Evolutionary conservation across 2,888 invertebrate genomes (phyloP).

Genomic region (Pristionchus entomophagus): DNA sequence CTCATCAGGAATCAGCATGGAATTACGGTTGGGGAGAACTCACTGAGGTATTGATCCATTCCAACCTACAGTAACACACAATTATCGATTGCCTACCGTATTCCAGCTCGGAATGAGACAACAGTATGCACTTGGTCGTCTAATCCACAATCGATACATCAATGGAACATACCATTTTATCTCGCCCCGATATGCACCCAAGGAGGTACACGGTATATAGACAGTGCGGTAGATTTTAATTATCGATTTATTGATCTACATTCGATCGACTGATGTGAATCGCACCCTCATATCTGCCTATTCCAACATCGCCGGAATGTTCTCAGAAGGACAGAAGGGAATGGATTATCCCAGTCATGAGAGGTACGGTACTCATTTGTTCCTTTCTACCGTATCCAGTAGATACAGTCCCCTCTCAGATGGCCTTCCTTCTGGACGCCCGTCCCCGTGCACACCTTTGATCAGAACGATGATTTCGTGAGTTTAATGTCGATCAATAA

Average conservation of each 20-base stretch:
- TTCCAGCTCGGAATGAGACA: slow-evolving; percentile 73
- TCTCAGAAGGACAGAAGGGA: slow-evolving; percentile 76
- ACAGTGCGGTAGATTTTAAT: neutral
- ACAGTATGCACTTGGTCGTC: slow-evolving; percentile 65
- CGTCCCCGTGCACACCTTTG: slow-evolving; percentile 68
- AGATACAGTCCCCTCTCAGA: slow-evolving; percentile 38
- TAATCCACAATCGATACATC: slow-evolving; percentile 62
- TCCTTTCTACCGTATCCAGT: neutral
- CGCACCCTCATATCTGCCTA: slow-evolving; percentile 85
- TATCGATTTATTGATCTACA: slow-evolving; percentile 63
- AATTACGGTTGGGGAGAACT: slow-evolving; percentile 90
- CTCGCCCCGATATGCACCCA: slow-evolving; percentile 56
- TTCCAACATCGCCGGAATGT: slow-evolving; percentile 87
- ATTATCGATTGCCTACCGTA: neutral
- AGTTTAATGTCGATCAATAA: neutral
- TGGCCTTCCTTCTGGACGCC: slow-evolving; percentile 71
- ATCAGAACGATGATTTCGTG: slow-evolving; percentile 62
- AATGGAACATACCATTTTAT: slow-evolving; percentile 55
- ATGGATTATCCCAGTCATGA: slow-evolving; percentile 60
- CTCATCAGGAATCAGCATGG: slow-evolving; percentile 86
- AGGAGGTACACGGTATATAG: slow-evolving; percentile 54
- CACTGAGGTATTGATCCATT: slow-evolving; percentile 83
- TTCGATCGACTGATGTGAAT: slow-evolving; percentile 76
- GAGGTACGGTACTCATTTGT: slow-evolving; percentile 15
- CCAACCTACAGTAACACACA: neutral